Evolutionary conservation across 2,113 vertebrate genomes (phyloP).

Genomic region (Psittacus erithacus): DNA sequence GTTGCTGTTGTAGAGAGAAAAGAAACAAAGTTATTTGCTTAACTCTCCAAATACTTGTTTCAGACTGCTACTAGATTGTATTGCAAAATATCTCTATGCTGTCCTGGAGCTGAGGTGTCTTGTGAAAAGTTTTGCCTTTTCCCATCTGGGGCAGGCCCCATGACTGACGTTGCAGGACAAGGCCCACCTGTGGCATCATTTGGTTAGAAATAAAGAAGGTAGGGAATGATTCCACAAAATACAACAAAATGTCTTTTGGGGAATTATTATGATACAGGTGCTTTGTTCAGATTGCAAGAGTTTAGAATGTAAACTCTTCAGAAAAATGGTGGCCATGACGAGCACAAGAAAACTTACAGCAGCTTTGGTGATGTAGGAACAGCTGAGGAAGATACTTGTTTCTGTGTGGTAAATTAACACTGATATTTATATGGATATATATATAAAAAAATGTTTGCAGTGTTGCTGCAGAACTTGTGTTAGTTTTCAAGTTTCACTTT

Average conservation of each 20-base stretch:
- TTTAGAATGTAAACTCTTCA: background rate
- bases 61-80: background rate
- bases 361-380: background rate
- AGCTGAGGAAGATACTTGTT: background rate
- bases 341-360: background rate
- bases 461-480: background rate
- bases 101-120: background rate
- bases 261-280: fast-evolving
- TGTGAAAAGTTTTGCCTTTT: background rate
- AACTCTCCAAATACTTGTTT: background rate
- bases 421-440: background rate
- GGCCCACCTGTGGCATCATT: background rate
- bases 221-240: background rate
- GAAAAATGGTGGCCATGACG: fast-evolving
- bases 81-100: background rate
- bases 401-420: background rate
- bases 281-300: background rate
- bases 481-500: background rate
- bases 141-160: background rate
- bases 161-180: background rate
- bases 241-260: background rate
- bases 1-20: background rate
- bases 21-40: background rate
- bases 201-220: background rate
- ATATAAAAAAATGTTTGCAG: background rate